A percentile compares a stretch with the other conserved stretches of the same genome.
Conservation (phyloP, 2,888 invertebrate genomes). For the Stegana nigrithorax region DNA sequence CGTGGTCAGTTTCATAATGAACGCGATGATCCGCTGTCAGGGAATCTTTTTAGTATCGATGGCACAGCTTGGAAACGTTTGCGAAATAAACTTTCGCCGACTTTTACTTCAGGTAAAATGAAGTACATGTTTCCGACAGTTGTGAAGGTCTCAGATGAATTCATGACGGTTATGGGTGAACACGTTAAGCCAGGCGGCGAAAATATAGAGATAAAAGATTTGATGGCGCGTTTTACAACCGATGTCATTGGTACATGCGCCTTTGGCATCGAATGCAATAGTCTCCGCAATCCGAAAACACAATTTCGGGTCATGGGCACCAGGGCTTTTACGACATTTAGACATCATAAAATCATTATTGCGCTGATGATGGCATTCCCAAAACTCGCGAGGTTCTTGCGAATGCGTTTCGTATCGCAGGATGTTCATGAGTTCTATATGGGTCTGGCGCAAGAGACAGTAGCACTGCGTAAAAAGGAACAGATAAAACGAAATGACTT, state of each 20-base stretch:
- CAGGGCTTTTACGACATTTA: slow-evolving; percentile 29
- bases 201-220: slow-evolving; percentile 44
- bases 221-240: slow-evolving; percentile 64
- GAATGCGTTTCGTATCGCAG: slow-evolving; percentile 35
- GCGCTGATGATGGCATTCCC: slow-evolving; percentile 32
- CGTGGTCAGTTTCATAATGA: slow-evolving; percentile 59
- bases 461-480: slow-evolving; percentile 62
- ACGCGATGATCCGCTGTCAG: slow-evolving; percentile 61
- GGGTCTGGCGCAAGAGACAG: slow-evolving; percentile 62
- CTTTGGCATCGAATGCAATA: slow-evolving; percentile 67
- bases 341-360: slow-evolving; percentile 26
- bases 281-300: slow-evolving; percentile 57
- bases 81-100: slow-evolving; percentile 68
- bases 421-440: slow-evolving; percentile 58
- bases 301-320: slow-evolving; percentile 52
- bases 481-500: slow-evolving; percentile 69
- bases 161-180: slow-evolving; percentile 25
- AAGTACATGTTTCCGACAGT: slow-evolving; percentile 68
- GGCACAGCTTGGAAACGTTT: slow-evolving; percentile 69
- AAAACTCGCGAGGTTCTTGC: slow-evolving; percentile 31
- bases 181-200: not conserved
- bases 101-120: slow-evolving; percentile 70
- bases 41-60: slow-evolving; percentile 58
- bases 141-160: slow-evolving; percentile 24
- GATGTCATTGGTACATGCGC: slow-evolving; percentile 69